phyloP scores from a whole-genome alignment of 2,113 vertebrate species.

The Rutilus rutilus region DNA sequence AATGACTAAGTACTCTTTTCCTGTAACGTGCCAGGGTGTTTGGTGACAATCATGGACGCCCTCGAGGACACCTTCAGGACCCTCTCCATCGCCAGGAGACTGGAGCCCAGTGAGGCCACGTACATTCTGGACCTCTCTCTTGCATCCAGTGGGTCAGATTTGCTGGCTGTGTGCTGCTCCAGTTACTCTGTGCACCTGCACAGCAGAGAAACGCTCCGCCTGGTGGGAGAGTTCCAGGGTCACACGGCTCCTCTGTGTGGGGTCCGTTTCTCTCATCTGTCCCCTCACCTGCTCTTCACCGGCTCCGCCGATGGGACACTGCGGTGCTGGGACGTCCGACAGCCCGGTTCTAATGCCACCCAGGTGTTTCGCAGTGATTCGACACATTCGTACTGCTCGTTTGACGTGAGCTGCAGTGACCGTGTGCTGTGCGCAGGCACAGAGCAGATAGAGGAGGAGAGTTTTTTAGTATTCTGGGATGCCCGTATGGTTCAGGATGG shows the following conservation, averaged over 20 bases:
- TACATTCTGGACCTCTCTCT: conserved; percentile 71
- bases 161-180: conserved; percentile 84
- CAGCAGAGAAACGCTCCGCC: conserved; percentile 75
- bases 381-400: conserved; percentile 82
- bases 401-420: conserved; percentile 85
- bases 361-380: conserved; percentile 81
- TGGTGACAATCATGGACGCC: conserved; percentile 72
- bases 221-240: conserved; percentile 73
- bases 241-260: conserved; percentile 71
- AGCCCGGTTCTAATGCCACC: conserved; percentile 64
- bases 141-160: conserved; percentile 58
- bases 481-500: conserved; percentile 70
- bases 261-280: conserved; percentile 75
- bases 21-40: too few relatives aligned
- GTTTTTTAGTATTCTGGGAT: conserved; percentile 94
- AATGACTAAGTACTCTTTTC: not conserved
- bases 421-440: conserved; percentile 88
- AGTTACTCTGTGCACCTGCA: conserved; percentile 77
- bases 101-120: conserved; percentile 59
- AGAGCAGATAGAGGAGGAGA: conserved; percentile 82
- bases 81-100: conserved; percentile 79
- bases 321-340: conserved; percentile 83
- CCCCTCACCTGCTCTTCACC: conserved; percentile 76
- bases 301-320: conserved; percentile 83
- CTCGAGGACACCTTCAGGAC: conserved; percentile 78